Conservation (phyloP, 2,888 invertebrate genomes). For the Zeuzera pyrina region DNA sequence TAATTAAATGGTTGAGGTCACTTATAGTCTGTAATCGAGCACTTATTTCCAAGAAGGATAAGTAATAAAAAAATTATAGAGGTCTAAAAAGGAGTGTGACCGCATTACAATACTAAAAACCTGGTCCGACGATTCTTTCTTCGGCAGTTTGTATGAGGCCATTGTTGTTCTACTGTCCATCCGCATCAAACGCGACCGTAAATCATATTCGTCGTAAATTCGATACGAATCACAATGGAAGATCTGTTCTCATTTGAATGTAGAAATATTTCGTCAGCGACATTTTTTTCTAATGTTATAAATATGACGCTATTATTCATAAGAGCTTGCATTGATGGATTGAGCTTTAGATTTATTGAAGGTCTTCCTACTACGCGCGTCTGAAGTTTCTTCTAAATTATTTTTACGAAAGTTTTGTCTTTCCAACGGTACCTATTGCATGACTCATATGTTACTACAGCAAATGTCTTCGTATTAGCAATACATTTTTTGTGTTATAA, state of each 20-base stretch:
- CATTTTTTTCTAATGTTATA: constrained; percentile 23
- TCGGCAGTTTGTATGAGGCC: constrained; percentile 45
- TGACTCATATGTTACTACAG: too few species aligned
- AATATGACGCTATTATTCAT: too few species aligned
- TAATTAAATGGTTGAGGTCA: too few species aligned
- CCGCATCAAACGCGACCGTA: constrained; percentile 65
- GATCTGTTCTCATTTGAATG: constrained; percentile 63
- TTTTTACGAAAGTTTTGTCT: too few species aligned
- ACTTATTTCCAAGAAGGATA: constrained; percentile 47
- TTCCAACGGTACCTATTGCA: too few species aligned
- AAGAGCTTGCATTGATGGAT: too few species aligned
- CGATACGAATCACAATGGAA: constrained; percentile 63
- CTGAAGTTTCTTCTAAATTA: too few species aligned
- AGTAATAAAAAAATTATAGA: constrained; percentile 47
- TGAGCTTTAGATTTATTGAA: too few species aligned
- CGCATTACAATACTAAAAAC: constrained; percentile 63
- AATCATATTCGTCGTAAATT: constrained; percentile 71
- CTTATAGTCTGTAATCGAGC: constrained; percentile 32
- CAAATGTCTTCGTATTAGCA: too few species aligned
- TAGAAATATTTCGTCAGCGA: constrained; percentile 27
- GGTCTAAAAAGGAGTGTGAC: constrained; percentile 37
- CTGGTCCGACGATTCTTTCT: constrained; percentile 40
- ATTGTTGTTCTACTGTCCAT: constrained; percentile 64
- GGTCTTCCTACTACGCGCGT: too few species aligned
- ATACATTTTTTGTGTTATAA: too few species aligned